Evolutionary conservation across 2,888 invertebrate genomes (phyloP), one percentile per base, ranked within the genome.

Genomic region (Harpalus rufipes): DNA sequence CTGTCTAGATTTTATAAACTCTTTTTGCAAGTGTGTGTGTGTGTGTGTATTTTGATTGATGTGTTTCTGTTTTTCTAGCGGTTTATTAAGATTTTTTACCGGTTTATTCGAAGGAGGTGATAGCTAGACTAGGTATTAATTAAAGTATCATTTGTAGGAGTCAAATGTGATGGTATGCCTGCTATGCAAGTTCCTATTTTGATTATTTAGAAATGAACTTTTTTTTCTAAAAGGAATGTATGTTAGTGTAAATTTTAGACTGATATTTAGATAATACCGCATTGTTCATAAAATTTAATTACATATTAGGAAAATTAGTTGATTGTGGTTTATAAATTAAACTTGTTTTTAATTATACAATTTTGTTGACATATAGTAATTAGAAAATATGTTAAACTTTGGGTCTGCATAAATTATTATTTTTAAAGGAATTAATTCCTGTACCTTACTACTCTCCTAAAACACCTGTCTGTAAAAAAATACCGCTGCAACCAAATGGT

Each of bases 131-230:
- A 61, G 58, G 14, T 76, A 61, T 14, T 83, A 74, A 83, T 83
- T 83, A 83, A 83, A 83, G 74, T 76, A 74, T 59, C 83, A 83
- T 83, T 83, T 76, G 83, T 83, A 76, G 83, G 74, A 74, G 83
- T 83, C 18, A 44, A 74, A 44, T 74, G 78, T 32, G 14, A 78
- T 78, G 59, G 78, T 25, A 78, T 78, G 78, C 14, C 58, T 56
- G 58, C 41, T 78, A 78, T 58, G 78, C 21, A 2, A 74, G 16
- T 44, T 41, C 18, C 44, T 44, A 41, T 4, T 44, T 44, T 44
- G 72, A 74, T 74, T 74, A 74, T 74, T 74, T 74, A 14, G 44
- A 68, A 68, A 68, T 68, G 44, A 18, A 41, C n/a, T 68, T 74
- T 74, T 72, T 72, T 74, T 41, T 16, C 16, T 7, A 16, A 16